Conservation (phyloP, 2,888 invertebrate genomes). For the Philonicus albiceps region DNA sequence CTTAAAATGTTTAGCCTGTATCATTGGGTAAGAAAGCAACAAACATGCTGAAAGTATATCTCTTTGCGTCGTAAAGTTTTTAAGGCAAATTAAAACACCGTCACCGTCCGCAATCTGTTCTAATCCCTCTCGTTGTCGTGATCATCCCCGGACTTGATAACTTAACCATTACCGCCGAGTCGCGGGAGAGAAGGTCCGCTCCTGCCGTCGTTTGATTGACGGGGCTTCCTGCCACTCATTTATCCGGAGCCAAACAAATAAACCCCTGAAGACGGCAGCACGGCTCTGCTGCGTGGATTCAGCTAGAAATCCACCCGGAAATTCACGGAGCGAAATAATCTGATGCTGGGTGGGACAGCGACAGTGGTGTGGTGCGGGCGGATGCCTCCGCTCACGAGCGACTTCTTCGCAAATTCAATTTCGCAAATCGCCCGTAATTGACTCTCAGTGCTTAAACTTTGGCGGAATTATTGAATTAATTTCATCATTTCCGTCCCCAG, state of each 20-base stretch:
- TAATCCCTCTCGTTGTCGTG: not conserved
- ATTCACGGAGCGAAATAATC: slow-evolving; percentile 1
- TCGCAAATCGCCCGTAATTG: slow-evolving; percentile 40
- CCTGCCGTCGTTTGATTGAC: not conserved
- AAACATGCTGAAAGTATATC: not conserved
- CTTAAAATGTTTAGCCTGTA: not conserved
- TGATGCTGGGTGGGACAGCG: not conserved
- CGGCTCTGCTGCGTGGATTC: not conserved
- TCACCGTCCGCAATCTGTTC: not conserved
- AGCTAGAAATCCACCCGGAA: not conserved
- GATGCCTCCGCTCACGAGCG: not conserved
- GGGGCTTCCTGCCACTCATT: not conserved
- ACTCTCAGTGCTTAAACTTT: slow-evolving; percentile 38
- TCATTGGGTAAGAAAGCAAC: not conserved
- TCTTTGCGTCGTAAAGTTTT: not conserved
- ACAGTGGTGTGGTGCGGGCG: not conserved
- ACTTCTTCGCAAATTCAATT: slow-evolving; percentile 32
- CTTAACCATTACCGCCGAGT: not conserved
- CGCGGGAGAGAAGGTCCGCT: not conserved
- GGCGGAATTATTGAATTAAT: slow-evolving; percentile 41
- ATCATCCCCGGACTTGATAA: not conserved
- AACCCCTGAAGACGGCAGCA: not conserved
- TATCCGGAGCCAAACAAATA: not conserved
- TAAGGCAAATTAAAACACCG: not conserved
- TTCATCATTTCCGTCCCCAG: slow-evolving; percentile 35